These are phyloP conservation scores for Notarius lentiginosus DNA, from an alignment of 2,113 vertebrate genomes.

Conservation along the genomic window DNA sequence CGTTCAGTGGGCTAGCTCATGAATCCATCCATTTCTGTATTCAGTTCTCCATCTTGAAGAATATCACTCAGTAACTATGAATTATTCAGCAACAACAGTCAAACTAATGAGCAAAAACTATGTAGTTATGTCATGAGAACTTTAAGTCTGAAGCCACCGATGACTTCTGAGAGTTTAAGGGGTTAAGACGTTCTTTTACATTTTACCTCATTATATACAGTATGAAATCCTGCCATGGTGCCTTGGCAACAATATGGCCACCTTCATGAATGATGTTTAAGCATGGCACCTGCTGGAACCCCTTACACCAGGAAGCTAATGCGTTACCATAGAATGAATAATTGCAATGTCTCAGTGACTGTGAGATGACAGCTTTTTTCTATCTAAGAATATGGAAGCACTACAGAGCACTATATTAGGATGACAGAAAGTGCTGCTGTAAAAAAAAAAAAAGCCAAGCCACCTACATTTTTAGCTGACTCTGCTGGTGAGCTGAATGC, in stretches of 20 bases:
- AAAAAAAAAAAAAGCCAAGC: neutral
- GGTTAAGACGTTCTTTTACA: slow-evolving; percentile 17
- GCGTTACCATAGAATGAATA: slow-evolving; percentile 6
- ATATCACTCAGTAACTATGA: slow-evolving; percentile 9
- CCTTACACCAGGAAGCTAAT: slow-evolving; percentile 32
- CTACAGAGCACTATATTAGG: slow-evolving; percentile 33
- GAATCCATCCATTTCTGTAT: neutral
- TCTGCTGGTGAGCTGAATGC: slow-evolving; percentile 6
- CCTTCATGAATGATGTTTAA: slow-evolving; percentile 11
- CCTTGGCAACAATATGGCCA: neutral
- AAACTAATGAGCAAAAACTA: neutral
- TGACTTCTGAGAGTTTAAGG: neutral
- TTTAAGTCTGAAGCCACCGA: neutral
- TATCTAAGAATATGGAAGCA: slow-evolving; percentile 13
- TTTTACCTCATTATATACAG: slow-evolving; percentile 31
- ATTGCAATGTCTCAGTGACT: slow-evolving; percentile 28
- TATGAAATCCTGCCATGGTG: slow-evolving; percentile 28
- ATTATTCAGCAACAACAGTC: neutral
- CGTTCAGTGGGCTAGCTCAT: neutral
- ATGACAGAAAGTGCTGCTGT: slow-evolving; percentile 14
- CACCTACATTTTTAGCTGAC: slow-evolving; percentile 22
- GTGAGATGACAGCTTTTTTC: slow-evolving; percentile 29
- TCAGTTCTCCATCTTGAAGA: slow-evolving; percentile 1
- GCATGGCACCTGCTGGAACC: slow-evolving; percentile 24
- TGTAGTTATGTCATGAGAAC: neutral